Evolutionary conservation across 2,113 vertebrate species (phyloP), one percentile per base, ranked within the genome.

Genomic region (Urocitellus parryii): DNA sequence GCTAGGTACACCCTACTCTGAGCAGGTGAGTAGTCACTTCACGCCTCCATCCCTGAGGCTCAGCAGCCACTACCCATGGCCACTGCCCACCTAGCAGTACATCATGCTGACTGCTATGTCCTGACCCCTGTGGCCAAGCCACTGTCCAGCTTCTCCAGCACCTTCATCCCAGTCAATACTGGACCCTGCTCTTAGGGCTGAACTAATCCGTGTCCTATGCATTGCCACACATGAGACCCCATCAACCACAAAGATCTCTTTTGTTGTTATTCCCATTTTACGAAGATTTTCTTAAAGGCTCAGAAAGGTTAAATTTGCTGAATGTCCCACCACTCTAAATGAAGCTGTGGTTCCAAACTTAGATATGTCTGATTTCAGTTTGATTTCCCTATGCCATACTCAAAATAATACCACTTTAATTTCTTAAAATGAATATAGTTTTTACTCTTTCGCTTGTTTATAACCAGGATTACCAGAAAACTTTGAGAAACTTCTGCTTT

Each of bases 101-200:
- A 8, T 7, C 53, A 14, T 34, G 2, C 39, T 4, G 7, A 53
- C 53, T n/a, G n/a, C 79, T 65, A 17, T 2, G 10, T 4, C 32
- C 2, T 45, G 22, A 0, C 7, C 67, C 39, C 13, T 27, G 20
- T 12, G 11, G 17, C 17, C 27, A 9, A 10, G 9, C n/a, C 32
- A 34, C 27, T 34, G 0, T 2, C 10, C 1, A 81, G 13, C 37
- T 25, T 9, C 12, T 70, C 45, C 4, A 34, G 1, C n/a, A 8
- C 14, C 63, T 42, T 48, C 1, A 5, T 1, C 11, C 17, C 39
- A 3, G 5, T 45, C 61, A 5, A 32, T 13, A 7, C 8, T 53
- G 17, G 10, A n/a, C 5, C 25, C 42, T 8, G 32, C 34, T 13
- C 32, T 5, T 24, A 65, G 5, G 34, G 18, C 27, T 3, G 1